Conservation (phyloP, 2,113 vertebrate genomes). For the Perca fluviatilis region DNA sequence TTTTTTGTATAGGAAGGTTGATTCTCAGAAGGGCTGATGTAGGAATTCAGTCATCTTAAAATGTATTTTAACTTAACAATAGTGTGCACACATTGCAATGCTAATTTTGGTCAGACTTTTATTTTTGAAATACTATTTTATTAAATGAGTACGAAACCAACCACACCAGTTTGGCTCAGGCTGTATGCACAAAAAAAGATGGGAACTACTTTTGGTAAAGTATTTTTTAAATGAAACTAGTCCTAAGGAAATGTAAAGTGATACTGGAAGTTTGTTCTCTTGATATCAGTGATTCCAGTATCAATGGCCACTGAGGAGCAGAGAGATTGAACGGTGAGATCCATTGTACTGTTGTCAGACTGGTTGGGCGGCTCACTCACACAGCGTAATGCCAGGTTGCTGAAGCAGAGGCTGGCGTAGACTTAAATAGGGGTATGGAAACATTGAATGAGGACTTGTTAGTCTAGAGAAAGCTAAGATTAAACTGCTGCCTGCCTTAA, state of each 20-base stretch:
- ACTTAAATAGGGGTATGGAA: slow-evolving; percentile 6
- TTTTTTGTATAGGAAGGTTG: background rate
- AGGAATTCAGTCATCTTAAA: background rate
- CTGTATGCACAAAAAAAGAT: background rate
- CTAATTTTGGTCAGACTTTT: background rate
- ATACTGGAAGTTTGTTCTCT: background rate
- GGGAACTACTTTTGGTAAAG: background rate
- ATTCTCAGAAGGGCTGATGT: background rate
- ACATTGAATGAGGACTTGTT: background rate
- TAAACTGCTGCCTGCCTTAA: background rate
- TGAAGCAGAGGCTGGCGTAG: slow-evolving; percentile 11
- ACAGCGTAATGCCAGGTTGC: background rate
- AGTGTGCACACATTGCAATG: background rate
- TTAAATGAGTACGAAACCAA: fast-evolving
- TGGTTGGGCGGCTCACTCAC: slow-evolving; percentile 53
- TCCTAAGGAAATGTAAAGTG: background rate
- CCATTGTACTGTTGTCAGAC: slow-evolving; percentile 60
- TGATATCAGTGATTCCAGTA: slow-evolving; percentile 30
- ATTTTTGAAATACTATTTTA: slow-evolving; percentile 1
- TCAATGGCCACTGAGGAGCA: slow-evolving; percentile 24
- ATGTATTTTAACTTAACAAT: background rate
- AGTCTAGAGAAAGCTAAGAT: background rate
- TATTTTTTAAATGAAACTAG: background rate
- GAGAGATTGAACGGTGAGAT: slow-evolving; percentile 14
- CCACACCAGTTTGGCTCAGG: too few relatives aligned